phyloP scores from a whole-genome alignment of 2,888 invertebrate genomes.

The Junonia oenone region DNA sequence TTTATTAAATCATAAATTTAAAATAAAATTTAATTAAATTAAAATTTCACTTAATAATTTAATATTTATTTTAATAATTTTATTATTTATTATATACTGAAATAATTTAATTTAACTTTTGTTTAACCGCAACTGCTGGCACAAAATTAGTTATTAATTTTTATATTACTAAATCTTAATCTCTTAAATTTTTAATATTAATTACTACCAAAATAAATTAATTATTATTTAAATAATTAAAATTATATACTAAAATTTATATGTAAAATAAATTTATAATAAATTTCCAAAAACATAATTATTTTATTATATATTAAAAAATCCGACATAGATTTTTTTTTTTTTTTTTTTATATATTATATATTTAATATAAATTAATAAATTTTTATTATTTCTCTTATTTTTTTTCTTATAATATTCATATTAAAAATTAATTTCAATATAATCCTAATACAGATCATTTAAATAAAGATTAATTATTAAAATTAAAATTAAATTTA shows the following conservation, averaged over 20 bases:
- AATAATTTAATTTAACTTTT: constrained; percentile 79
- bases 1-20: constrained; percentile 51
- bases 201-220: constrained; percentile 23
- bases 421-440: constrained; percentile 9
- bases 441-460: constrained; percentile 9
- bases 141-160: constrained; percentile 82
- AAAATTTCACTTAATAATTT: constrained; percentile 80
- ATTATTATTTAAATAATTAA: constrained; percentile 56
- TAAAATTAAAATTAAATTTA: constrained; percentile 2
- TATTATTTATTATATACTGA: constrained; percentile 34
- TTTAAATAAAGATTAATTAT: constrained; percentile 7
- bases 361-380: constrained; percentile 16
- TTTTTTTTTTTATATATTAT: constrained; percentile 36
- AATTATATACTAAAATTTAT: constrained; percentile 68
- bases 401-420: constrained; percentile 30
- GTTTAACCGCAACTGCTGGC: constrained; percentile 86
- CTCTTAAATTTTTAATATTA: constrained; percentile 64
- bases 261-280: constrained; percentile 75
- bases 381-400: constrained; percentile 1
- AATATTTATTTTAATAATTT: constrained; percentile 50
- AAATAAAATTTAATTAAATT: constrained; percentile 62
- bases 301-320: constrained; percentile 49
- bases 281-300: constrained; percentile 71
- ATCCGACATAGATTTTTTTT: constrained; percentile 40
- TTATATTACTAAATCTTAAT: constrained; percentile 81